These are phyloP conservation scores for Ladona fulva DNA, from an alignment of 1,140 invertebrate species.

Conservation along the genomic window DNA sequence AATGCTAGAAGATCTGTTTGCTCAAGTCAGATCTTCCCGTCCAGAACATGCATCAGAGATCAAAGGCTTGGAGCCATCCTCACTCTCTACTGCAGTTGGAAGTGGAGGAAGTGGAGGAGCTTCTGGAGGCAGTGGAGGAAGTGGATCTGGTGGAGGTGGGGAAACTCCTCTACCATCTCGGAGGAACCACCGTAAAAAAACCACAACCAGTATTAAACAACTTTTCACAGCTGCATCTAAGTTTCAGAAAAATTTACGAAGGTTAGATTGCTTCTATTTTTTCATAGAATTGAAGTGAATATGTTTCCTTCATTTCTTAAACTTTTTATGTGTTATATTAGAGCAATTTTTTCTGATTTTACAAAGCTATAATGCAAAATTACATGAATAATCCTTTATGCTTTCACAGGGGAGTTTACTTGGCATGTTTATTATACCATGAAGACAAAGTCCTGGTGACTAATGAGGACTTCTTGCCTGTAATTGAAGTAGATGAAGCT, in stretches of 20 bases:
- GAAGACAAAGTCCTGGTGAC: slow-evolving; percentile 93
- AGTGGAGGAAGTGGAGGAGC: slow-evolving; percentile 13
- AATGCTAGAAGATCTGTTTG: slow-evolving; percentile 65
- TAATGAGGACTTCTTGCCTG: slow-evolving; percentile 91
- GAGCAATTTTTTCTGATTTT: no score
- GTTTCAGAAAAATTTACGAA: slow-evolving; percentile 85
- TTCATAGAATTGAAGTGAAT: slow-evolving; percentile 24
- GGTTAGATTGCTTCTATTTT: slow-evolving; percentile 38
- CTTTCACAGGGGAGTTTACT: slow-evolving; percentile 72
- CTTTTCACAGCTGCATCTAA: slow-evolving; percentile 89
- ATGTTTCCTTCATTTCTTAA: slow-evolving; percentile 17
- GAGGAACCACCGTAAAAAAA: slow-evolving; percentile 68
- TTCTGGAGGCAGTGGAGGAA: not conserved
- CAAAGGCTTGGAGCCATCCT: slow-evolving; percentile 26
- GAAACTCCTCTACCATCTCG: slow-evolving; percentile 48
- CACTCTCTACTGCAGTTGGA: slow-evolving; percentile 21
- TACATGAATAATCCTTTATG: no score
- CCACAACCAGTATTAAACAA: slow-evolving; percentile 87
- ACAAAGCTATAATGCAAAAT: no score
- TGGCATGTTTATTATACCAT: slow-evolving; percentile 85
- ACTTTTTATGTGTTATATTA: no score
- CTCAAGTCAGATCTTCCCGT: slow-evolving; percentile 53
- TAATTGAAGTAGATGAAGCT: slow-evolving; percentile 93
- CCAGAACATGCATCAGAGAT: slow-evolving; percentile 48
- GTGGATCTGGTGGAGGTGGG: slow-evolving; percentile 29